Evolutionary conservation across 2,113 vertebrate genomes (phyloP).

Genomic region (Rallus limicola): DNA sequence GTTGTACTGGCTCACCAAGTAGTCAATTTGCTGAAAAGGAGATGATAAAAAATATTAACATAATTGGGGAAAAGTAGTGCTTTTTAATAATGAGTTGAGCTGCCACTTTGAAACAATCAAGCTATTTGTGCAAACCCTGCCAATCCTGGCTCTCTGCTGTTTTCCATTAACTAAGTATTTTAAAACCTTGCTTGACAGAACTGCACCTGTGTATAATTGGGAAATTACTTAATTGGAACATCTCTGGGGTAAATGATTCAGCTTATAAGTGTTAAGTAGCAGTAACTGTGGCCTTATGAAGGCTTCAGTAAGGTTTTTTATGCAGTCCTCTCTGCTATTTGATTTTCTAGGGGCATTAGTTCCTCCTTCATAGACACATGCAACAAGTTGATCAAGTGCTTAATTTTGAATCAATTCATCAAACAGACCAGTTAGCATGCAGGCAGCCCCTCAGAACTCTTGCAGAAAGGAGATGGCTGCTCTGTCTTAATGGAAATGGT

Average conservation of each 20-base stretch:
- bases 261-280: background rate
- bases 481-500: background rate
- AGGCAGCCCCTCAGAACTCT: background rate
- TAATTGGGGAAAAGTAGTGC: background rate
- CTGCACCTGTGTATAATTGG: background rate
- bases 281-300: background rate
- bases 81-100: background rate
- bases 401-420: background rate
- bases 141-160: background rate
- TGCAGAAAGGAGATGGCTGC: background rate
- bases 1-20: conserved; percentile 86
- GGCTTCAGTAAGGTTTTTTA: background rate
- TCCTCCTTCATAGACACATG: fast-evolving
- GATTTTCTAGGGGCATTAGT: background rate
- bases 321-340: background rate
- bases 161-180: background rate
- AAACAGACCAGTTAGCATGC: too few species aligned
- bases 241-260: background rate
- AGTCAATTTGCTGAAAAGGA: conserved; percentile 90
- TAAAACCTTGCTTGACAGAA: background rate
- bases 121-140: background rate
- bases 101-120: background rate
- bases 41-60: background rate
- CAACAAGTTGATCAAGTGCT: background rate
- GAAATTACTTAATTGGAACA: background rate